These are phyloP conservation scores for Therioaphis trifolii DNA, from an alignment of 2,888 invertebrate genomes.

Conservation along the genomic window DNA sequence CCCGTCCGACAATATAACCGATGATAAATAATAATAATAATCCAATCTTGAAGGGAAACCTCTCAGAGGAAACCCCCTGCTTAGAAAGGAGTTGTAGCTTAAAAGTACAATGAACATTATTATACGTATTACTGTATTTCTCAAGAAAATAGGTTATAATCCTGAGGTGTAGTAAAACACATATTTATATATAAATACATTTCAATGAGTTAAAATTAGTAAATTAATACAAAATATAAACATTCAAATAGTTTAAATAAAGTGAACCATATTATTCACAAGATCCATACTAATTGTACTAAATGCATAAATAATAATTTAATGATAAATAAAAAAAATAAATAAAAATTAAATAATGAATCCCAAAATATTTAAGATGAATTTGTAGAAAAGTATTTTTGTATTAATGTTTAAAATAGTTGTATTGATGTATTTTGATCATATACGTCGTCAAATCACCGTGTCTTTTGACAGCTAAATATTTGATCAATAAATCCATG, in stretches of 20 bases:
- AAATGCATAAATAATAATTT: too few species aligned
- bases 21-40: slow-evolving; percentile 55
- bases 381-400: background rate
- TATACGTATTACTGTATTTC: background rate
- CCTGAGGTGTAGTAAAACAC: too few species aligned
- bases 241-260: too few species aligned
- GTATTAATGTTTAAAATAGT: background rate
- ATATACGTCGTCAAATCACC: background rate
- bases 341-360: too few species aligned
- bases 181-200: too few species aligned
- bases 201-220: too few species aligned
- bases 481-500: slow-evolving; percentile 28
- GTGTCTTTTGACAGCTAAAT: slow-evolving; percentile 3
- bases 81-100: background rate
- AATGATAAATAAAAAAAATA: too few species aligned
- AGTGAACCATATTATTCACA: too few species aligned
- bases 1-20: slow-evolving; percentile 49
- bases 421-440: background rate
- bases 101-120: slow-evolving; percentile 18
- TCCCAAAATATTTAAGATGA: background rate
- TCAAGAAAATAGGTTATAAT: background rate
- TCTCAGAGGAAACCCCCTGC: background rate
- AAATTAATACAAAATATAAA: too few species aligned
- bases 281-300: too few species aligned
- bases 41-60: slow-evolving; percentile 34